Percentiles rank a stretch among this genome's conserved stretches.
These are phyloP conservation scores for Otocyon megalotis DNA, from an alignment of 2,113 vertebrate species.

Conservation along the genomic window DNA sequence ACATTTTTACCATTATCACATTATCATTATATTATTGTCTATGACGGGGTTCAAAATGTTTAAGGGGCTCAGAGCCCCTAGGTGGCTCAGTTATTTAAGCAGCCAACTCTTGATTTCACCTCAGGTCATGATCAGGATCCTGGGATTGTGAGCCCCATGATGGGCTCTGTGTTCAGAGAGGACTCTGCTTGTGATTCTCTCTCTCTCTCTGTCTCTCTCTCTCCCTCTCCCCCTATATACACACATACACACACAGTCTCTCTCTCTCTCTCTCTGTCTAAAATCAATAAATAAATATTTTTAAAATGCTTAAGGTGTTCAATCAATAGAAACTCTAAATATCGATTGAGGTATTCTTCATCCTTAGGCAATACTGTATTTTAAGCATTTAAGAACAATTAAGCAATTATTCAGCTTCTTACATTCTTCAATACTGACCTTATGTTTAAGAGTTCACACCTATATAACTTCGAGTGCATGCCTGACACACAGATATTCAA, in stretches of 20 bases:
- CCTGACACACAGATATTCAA: background rate
- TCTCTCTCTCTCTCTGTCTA: background rate
- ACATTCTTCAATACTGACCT: background rate
- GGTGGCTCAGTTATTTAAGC: background rate
- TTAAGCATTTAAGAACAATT: background rate
- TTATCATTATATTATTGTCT: background rate
- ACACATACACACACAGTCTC: too few relatives aligned
- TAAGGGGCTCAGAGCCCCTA: background rate
- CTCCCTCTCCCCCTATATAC: too few relatives aligned
- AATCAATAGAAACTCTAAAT: background rate
- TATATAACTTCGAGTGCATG: background rate
- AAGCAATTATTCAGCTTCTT: background rate
- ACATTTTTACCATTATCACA: background rate
- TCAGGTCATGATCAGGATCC: background rate
- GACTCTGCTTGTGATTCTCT: background rate
- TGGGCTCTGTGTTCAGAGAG: background rate
- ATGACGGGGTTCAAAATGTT: background rate
- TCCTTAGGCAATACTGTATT: background rate
- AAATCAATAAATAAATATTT: background rate
- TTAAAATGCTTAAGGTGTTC: background rate
- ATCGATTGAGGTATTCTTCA: background rate
- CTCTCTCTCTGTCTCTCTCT: background rate
- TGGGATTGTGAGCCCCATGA: background rate
- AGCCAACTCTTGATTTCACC: background rate
- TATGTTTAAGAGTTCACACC: background rate